Evolutionary conservation across 2,888 invertebrate species (phyloP).

Genomic region (Eucera pruinosa): DNA sequence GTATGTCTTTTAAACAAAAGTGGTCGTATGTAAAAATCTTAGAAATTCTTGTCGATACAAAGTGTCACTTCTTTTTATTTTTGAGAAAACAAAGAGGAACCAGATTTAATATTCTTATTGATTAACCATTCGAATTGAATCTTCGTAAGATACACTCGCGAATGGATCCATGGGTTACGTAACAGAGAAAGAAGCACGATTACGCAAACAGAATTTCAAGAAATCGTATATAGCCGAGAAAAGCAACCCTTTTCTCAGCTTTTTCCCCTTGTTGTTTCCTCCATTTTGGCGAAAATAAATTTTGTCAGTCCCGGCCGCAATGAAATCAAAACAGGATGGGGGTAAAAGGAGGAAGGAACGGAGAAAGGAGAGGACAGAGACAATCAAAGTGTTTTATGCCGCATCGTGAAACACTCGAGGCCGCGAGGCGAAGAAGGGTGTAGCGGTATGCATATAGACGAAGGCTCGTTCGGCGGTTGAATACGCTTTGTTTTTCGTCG

Average conservation of each 20-base stretch:
- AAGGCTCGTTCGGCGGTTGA: slow-evolving; percentile 55
- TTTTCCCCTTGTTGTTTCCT: no score
- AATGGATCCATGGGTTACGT: no score
- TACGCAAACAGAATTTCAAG: neutral
- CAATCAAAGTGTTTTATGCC: slow-evolving; percentile 47
- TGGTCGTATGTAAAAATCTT: no score
- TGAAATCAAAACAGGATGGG: slow-evolving; percentile 24
- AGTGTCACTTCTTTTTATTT: no score
- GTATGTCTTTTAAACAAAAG: no score
- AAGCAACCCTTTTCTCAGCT: no score
- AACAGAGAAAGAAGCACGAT: no score
- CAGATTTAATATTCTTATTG: no score
- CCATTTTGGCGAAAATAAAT: slow-evolving; percentile 31
- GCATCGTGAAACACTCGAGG: slow-evolving; percentile 46
- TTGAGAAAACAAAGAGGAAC: no score
- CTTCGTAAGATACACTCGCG: no score
- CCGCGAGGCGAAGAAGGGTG: slow-evolving; percentile 28
- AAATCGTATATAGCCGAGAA: neutral
- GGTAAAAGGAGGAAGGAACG: neutral
- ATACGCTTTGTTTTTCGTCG: slow-evolving; percentile 67
- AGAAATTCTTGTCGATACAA: no score
- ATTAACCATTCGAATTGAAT: no score
- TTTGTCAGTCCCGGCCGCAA: slow-evolving; percentile 18
- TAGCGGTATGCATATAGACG: slow-evolving; percentile 45
- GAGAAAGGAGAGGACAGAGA: slow-evolving; percentile 21